Base-by-base conservation (phyloP, 2,888 invertebrate species). In the Aphodius sticticus region DNA sequence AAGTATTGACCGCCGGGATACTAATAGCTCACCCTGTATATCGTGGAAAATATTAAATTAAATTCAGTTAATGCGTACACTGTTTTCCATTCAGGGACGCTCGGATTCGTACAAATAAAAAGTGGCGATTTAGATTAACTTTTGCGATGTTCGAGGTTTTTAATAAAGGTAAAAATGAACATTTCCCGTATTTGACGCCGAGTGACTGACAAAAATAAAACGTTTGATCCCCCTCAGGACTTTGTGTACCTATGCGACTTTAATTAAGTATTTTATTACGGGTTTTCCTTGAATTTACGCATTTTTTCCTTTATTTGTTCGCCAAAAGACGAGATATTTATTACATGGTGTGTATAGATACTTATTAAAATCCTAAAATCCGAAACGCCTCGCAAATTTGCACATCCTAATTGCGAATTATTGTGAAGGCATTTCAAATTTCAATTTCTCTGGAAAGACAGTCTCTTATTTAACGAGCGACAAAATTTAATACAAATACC, bases 101-200 rank as follows among this genome's bases (percentile, higher is more conserved):
- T 26, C 26, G 26, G 26, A 26, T 26, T 26, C 26, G 53, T 12
- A 12, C 53, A 53, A 53, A 53, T 5, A 53, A 53, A 53, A 53
- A 53, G 53, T 53, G 4, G 2, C 53, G 3, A 53, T 53, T 53
- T 53, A 53, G 53, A 53, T 53, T 7, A 53, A 53, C 12, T 9
- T 53, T 53, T 53, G 53, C 53, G 9, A 7, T 12, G 7, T 53
- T 53, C 12, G 9, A 9, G 53, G 53, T 53, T 53, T 53, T 53
- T 53, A 53, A 53, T 53, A 53, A 53, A 53, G 53, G 53, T 53
- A 53, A 53, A 53, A 53, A 53, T 53, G 53, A 53, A 53, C 53
- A 53, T 53, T 53, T 53, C 53, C 53, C 53, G 53, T 53, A 53
- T 53, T 53, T 53, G 53, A 53, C 53, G 53, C 12, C 12, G 53